These are phyloP conservation scores for Strigops habroptila DNA, from an alignment of 2,113 vertebrate genomes.

Conservation along the genomic window DNA sequence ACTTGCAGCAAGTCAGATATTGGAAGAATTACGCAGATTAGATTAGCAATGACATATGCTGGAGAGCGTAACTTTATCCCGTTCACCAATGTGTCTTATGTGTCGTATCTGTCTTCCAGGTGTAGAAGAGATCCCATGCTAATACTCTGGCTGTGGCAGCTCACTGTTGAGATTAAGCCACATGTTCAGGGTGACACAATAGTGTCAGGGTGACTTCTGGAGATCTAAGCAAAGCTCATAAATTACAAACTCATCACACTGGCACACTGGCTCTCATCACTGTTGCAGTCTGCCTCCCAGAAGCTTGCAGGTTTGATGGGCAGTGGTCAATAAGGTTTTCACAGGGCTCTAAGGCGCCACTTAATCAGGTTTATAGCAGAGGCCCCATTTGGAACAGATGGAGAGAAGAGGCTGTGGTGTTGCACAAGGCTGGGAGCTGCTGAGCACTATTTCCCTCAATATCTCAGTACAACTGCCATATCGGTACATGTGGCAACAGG, in stretches of 20 bases:
- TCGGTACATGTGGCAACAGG: not conserved
- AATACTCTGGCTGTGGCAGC: not conserved
- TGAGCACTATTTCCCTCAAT: not conserved
- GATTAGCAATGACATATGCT: not conserved
- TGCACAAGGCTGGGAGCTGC: not conserved
- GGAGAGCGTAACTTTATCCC: not conserved
- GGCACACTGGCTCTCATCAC: not conserved
- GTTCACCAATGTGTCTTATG: not conserved
- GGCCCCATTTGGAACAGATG: not conserved
- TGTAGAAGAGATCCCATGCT: not conserved
- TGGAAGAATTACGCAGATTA: not conserved
- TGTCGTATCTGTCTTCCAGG: not conserved
- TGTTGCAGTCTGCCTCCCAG: not conserved
- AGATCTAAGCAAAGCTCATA: not conserved
- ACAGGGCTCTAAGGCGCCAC: not conserved
- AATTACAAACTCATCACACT: not conserved
- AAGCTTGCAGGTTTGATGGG: not conserved
- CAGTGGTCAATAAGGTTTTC: not conserved
- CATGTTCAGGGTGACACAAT: not conserved
- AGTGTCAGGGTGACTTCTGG: not conserved
- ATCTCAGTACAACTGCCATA: not conserved
- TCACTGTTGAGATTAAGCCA: not conserved
- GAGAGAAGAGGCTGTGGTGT: not conserved
- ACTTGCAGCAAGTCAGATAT: not conserved
- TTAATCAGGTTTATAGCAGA: not conserved